phyloP scores from a whole-genome alignment of 2,888 invertebrate genomes.

The Amphipyra tragopoginis region DNA sequence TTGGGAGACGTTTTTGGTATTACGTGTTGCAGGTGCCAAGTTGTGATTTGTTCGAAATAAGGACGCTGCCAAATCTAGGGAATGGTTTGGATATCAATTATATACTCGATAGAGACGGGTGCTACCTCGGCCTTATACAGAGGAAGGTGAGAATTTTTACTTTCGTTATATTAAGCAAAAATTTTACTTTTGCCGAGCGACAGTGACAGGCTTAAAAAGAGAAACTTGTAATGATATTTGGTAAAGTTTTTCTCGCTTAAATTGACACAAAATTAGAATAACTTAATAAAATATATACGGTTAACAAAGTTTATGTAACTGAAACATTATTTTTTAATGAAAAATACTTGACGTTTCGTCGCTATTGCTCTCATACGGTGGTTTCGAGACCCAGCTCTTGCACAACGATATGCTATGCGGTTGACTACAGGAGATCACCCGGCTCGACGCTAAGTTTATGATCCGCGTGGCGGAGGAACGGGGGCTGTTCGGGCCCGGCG shows the following conservation, averaged over 20 bases:
- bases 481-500: slow-evolving; percentile 92
- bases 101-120: slow-evolving; percentile 90
- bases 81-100: slow-evolving; percentile 86
- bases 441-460: slow-evolving; percentile 95
- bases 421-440: slow-evolving; percentile 91
- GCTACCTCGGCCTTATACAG: slow-evolving; percentile 92
- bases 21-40: slow-evolving; percentile 90
- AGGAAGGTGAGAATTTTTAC: slow-evolving; percentile 88
- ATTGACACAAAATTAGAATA: too few species aligned
- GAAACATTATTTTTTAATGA: too few species aligned
- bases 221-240: background rate
- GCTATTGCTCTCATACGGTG: slow-evolving; percentile 10
- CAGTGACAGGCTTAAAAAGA: background rate
- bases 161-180: slow-evolving; percentile 2
- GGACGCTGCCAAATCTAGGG: slow-evolving; percentile 87
- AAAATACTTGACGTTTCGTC: background rate
- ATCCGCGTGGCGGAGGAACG: slow-evolving; percentile 95
- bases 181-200: background rate
- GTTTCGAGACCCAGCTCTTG: slow-evolving; percentile 49
- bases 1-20: background rate
- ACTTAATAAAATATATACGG: too few species aligned
- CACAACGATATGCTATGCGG: slow-evolving; percentile 71
- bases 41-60: slow-evolving; percentile 92
- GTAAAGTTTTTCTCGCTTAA: too few species aligned
- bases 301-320: too few species aligned